Evolutionary conservation across 2,888 invertebrate species (phyloP).

Genomic region (Darwinula stevensoni): DNA sequence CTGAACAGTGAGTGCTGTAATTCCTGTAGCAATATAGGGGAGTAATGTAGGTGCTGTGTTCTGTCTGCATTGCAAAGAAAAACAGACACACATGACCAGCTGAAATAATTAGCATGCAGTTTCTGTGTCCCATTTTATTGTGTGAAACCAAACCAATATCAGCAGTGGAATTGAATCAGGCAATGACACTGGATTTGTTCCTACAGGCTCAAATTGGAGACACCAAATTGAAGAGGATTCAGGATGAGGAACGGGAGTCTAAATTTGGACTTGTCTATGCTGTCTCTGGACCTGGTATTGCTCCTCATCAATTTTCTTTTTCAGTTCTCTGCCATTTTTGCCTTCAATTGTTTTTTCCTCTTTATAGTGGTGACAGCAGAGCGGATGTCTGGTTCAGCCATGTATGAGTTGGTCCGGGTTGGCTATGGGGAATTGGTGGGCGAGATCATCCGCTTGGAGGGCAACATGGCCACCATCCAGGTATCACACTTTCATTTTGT

Average conservation of each 20-base stretch:
- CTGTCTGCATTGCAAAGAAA: no score
- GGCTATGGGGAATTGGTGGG: constrained; percentile 94
- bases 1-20: no score
- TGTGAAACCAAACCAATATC: no score
- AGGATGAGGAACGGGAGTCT: constrained; percentile 57
- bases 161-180: no score
- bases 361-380: constrained; percentile 83
- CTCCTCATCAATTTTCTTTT: constrained; percentile 13
- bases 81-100: no score
- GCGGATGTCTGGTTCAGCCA: constrained; percentile 96
- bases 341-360: constrained; percentile 5
- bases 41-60: no score
- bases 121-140: no score
- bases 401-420: constrained; percentile 98
- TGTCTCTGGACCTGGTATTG: constrained; percentile 97
- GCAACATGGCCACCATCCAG: constrained; percentile 99
- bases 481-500: constrained; percentile 21
- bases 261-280: constrained; percentile 82
- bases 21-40: no score
- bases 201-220: no score
- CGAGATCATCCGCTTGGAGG: constrained; percentile 97
- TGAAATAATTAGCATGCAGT: no score
- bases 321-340: constrained; percentile 4
- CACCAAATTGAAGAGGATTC: constrained; percentile 38
- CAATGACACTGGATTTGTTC: no score